Evolutionary conservation across 2,797 vertebrate genomes (phyloP).

Genomic region (Onychomys leucogaster): DNA sequence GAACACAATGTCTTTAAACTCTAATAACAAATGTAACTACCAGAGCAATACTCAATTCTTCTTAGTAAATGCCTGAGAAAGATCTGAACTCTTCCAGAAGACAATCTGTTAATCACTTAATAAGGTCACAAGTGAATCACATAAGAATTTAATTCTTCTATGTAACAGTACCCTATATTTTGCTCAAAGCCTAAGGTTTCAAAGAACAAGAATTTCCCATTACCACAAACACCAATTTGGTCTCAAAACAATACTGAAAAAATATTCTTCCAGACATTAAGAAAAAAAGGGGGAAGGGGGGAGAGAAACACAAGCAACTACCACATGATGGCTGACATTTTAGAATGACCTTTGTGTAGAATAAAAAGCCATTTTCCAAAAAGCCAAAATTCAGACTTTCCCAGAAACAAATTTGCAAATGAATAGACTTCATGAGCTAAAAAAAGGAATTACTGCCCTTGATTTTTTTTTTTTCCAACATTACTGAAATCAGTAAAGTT

Average conservation of each 20-base stretch:
- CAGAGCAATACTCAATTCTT: slow-evolving; percentile 61
- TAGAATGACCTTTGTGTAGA: slow-evolving; percentile 69
- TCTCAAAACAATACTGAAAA: slow-evolving; percentile 71
- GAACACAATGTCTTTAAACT: background rate
- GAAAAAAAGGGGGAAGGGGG: slow-evolving; percentile 23
- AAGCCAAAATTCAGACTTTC: slow-evolving; percentile 76
- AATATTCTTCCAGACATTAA: slow-evolving; percentile 60
- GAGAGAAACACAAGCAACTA: slow-evolving; percentile 5
- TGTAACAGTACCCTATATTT: slow-evolving; percentile 61
- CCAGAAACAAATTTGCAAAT: slow-evolving; percentile 79
- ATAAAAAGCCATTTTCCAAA: slow-evolving; percentile 71
- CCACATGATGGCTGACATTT: slow-evolving; percentile 78
- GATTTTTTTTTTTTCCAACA: slow-evolving; percentile 46
- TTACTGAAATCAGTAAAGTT: slow-evolving; percentile 63
- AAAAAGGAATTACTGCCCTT: slow-evolving; percentile 68
- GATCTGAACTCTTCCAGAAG: slow-evolving; percentile 45
- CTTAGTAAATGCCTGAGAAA: slow-evolving; percentile 66
- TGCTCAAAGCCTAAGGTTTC: slow-evolving; percentile 62
- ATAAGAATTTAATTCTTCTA: slow-evolving; percentile 70
- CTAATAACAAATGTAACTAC: slow-evolving; percentile 48
- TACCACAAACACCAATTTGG: slow-evolving; percentile 49
- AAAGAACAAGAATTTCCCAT: slow-evolving; percentile 70
- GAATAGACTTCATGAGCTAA: slow-evolving; percentile 61
- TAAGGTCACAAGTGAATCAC: slow-evolving; percentile 73
- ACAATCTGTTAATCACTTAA: slow-evolving; percentile 62